These are phyloP conservation scores for Leptobrachium ailaonicum DNA, from an alignment of 2,113 vertebrate species.

Conservation along the genomic window DNA sequence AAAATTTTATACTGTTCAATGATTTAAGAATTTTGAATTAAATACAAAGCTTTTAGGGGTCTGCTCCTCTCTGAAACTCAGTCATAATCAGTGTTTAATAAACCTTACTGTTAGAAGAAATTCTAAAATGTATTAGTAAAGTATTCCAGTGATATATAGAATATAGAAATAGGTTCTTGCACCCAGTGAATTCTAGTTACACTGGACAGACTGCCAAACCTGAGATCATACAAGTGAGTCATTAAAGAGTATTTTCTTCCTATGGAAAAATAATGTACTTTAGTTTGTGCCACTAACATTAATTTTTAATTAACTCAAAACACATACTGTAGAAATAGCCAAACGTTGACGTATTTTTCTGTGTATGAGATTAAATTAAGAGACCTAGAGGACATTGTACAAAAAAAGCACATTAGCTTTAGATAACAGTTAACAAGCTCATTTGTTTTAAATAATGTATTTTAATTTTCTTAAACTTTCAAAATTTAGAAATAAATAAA, in stretches of 20 bases:
- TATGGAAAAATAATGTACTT: conserved; percentile 66
- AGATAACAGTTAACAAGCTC: too few relatives aligned
- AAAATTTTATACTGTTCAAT: background rate
- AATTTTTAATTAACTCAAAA: conserved; percentile 78
- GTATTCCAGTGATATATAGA: background rate
- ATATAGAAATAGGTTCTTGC: conserved; percentile 17
- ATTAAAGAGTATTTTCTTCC: conserved; percentile 70
- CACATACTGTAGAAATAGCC: conserved; percentile 64
- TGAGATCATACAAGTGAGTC: conserved; percentile 71
- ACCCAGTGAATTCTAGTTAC: conserved; percentile 20
- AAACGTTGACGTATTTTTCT: conserved; percentile 74
- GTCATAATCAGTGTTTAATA: background rate
- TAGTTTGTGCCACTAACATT: conserved; percentile 71
- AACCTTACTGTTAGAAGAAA: background rate
- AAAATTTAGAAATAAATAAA: too few relatives aligned
- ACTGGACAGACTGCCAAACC: conserved; percentile 62
- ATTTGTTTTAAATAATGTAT: too few relatives aligned
- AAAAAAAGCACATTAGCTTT: too few relatives aligned
- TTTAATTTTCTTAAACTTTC: too few relatives aligned
- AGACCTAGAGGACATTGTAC: conserved; percentile 54
- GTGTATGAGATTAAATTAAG: conserved; percentile 72
- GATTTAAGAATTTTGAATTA: background rate
- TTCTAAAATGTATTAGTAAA: background rate
- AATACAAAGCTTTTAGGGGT: background rate
- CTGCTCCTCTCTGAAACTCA: background rate